Conservation (phyloP, 2,113 vertebrate genomes). For the Galeopterus variegatus region DNA sequence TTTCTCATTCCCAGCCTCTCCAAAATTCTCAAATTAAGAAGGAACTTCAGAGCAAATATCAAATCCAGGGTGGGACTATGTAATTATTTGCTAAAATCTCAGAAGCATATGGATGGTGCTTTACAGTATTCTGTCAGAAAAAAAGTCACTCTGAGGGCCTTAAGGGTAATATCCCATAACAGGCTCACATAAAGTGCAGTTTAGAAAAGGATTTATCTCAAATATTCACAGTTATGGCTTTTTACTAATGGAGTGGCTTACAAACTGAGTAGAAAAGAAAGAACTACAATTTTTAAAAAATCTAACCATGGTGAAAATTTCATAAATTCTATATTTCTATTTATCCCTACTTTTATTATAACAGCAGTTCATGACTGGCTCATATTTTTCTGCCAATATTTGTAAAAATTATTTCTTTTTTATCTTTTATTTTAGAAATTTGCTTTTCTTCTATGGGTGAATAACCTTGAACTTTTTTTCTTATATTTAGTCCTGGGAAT, state of each 20-base stretch:
- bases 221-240: background rate
- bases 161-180: background rate
- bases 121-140: background rate
- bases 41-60: background rate
- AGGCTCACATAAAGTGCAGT: background rate
- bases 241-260: background rate
- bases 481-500: constrained; percentile 17
- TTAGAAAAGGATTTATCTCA: background rate
- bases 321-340: background rate
- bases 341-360: background rate
- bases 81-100: background rate
- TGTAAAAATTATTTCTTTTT: background rate
- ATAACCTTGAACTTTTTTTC: constrained; percentile 50
- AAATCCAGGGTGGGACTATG: background rate
- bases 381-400: background rate
- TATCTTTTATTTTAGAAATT: constrained; percentile 21
- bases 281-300: background rate
- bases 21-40: constrained; percentile 14
- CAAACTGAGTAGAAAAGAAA: background rate
- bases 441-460: background rate
- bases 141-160: background rate
- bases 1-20: background rate
- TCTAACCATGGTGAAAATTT: background rate
- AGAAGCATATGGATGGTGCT: background rate
- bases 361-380: background rate